phyloP scores from a whole-genome alignment of 2,113 vertebrate genomes.

The Crotalus horridus region DNA sequence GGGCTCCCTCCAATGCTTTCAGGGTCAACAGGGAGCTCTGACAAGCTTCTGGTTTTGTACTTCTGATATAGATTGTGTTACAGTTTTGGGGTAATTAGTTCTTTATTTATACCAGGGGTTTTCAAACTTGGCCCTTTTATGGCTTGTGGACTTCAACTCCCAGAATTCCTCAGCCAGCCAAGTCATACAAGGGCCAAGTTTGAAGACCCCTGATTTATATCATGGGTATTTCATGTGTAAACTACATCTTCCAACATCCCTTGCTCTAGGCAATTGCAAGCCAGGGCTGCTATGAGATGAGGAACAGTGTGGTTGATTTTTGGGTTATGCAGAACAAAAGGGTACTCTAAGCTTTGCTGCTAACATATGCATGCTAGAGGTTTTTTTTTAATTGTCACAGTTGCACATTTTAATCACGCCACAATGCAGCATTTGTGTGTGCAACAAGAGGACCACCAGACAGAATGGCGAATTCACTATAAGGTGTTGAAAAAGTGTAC shows the following conservation, averaged over 20 bases:
- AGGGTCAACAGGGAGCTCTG: neutral
- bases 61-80: neutral
- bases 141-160: too few species aligned
- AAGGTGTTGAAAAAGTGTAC: neutral
- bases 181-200: too few species aligned
- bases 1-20: neutral
- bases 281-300: neutral
- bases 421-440: neutral
- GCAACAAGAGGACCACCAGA: neutral
- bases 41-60: neutral
- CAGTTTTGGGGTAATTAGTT: neutral
- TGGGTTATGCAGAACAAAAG: neutral
- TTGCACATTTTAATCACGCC: neutral
- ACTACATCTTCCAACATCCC: neutral
- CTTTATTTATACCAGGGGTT: neutral
- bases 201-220: neutral
- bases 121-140: too few species aligned
- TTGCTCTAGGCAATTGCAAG: neutral
- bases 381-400: neutral
- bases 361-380: neutral
- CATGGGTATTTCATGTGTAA: neutral
- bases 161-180: too few species aligned
- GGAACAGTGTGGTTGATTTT: neutral
- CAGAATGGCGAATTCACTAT: neutral
- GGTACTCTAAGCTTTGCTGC: neutral